These are phyloP conservation scores for Phrynosoma platyrhinos DNA, from an alignment of 2,113 vertebrate species.

Conservation along the genomic window DNA sequence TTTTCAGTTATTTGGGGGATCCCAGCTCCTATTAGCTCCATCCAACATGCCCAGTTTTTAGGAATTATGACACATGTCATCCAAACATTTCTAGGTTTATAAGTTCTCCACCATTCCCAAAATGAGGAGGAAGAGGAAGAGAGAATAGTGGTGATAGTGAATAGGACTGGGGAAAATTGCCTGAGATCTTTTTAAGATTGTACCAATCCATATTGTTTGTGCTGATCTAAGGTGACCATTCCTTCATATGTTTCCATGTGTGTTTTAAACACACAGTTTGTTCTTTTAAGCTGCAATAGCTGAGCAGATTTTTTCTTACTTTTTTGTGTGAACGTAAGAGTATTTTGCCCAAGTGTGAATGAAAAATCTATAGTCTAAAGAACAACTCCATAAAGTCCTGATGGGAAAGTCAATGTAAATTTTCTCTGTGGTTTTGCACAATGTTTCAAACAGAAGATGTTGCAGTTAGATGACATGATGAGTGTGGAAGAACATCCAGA, in stretches of 20 bases:
- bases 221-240: background rate
- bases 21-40: too few species aligned
- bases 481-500: background rate
- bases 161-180: too few species aligned
- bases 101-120: too few species aligned
- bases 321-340: background rate
- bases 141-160: too few species aligned
- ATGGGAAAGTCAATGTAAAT: background rate
- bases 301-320: background rate
- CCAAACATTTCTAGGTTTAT: too few species aligned
- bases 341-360: background rate
- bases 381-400: background rate
- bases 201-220: background rate
- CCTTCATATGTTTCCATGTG: background rate
- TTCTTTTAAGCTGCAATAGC: background rate
- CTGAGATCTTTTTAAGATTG: too few species aligned
- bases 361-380: background rate
- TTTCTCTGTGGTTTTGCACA: background rate
- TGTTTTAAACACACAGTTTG: background rate
- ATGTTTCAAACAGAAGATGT: background rate
- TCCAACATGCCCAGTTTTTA: too few species aligned
- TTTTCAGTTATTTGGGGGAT: too few species aligned
- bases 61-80: too few species aligned
- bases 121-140: too few species aligned
- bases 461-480: background rate